Base-by-base conservation (phyloP, 1,140 invertebrate species). In the Acromyrmex heyeri region DNA sequence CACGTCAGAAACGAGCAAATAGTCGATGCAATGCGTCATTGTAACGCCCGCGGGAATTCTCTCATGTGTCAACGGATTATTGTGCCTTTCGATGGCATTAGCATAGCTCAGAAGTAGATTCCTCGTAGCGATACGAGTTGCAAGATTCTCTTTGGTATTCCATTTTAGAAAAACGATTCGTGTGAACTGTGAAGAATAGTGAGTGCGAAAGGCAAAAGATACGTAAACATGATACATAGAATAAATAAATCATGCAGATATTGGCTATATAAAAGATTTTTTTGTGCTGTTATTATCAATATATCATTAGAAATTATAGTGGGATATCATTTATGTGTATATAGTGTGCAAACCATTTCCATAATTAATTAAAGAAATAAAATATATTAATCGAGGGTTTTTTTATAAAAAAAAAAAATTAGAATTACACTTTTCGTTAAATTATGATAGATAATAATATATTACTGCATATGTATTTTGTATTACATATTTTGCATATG, bases 41-140 rank as follows among this genome's bases (percentile, higher is more conserved):
- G 76, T 78, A 30, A 30, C 18, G 76, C 27, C n/a, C 76, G 59
- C 76, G 76, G 76, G 76, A 78, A 78, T 50, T 78, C 38, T 65
- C 59, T 50, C 76, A 78, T 50, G 24, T 78, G 44, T 30, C 76
- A 65, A 8, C 76, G 38, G 59, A 78, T 78, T 65, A 65, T 78
- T 78, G 59, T 61, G 38, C 27, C 12, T 78, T 78, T 65, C 61
- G 38, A 44, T 48, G 18, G 24, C 59, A 24, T 78, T 61, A 65
- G 38, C 59, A 44, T 12, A 77, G 10, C 8, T 27, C 10, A 3
- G 48, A 64, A 62, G 10, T 64, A 57, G 57, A 77, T 77, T 64
- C 3, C 34, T n/a, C 24, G 18, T 18, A 64, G 16, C 34, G 75
- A 77, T 77, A 75, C 6, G 27, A 30, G 10, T 14, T 18, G 30